Evolutionary conservation across 64 coral and sea anemone species (phyloP).

Genomic region (Orbicella faveolata): DNA sequence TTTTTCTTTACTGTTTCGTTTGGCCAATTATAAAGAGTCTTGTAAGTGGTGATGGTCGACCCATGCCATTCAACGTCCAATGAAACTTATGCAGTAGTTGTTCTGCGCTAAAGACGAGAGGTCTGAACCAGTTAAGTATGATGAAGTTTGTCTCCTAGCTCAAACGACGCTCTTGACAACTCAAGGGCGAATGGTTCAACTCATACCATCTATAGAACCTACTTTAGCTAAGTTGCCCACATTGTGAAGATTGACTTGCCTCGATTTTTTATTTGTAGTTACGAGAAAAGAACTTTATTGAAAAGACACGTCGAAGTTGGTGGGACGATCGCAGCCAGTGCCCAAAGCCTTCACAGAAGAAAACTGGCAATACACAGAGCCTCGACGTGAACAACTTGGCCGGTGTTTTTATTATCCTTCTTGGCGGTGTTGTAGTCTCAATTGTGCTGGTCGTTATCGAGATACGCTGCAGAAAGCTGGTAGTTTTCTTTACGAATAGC

Average conservation of each 20-base stretch:
- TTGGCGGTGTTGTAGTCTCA: slow-evolving; percentile 65
- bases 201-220: no score
- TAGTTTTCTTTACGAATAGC: slow-evolving; percentile 56
- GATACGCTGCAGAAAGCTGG: slow-evolving; percentile 73
- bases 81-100: no score
- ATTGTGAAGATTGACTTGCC: background rate
- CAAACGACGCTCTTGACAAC: no score
- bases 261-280: slow-evolving; percentile 32
- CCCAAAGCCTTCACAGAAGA: background rate
- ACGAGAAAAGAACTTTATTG: slow-evolving; percentile 84
- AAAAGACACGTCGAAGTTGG: slow-evolving; percentile 57
- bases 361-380: slow-evolving; percentile 50
- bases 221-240: background rate
- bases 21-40: no score
- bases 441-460: slow-evolving; percentile 74
- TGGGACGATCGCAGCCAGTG: slow-evolving; percentile 89
- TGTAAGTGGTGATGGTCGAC: no score
- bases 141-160: no score
- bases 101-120: no score
- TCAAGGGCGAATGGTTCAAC: no score
- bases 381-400: slow-evolving; percentile 80
- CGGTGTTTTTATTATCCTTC: slow-evolving; percentile 79
- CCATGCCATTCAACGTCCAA: no score
- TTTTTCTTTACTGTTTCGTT: no score
- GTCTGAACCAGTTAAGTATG: no score